phyloP scores from a whole-genome alignment of 2,888 invertebrate species.

The Glaucopsyche alexis region DNA sequence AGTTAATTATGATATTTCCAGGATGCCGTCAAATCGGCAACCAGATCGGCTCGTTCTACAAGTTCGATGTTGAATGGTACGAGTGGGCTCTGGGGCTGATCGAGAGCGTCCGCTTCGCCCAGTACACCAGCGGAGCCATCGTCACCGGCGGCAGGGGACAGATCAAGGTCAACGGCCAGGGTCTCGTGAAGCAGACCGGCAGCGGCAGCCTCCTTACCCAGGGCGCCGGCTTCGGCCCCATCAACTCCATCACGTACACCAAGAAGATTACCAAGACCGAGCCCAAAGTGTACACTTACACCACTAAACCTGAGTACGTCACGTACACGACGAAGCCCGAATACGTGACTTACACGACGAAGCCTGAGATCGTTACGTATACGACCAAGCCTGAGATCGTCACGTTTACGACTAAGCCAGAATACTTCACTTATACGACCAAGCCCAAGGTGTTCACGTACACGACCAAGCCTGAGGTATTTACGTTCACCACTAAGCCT shows the following conservation, averaged over 20 bases:
- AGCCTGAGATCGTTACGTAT: conserved; percentile 44
- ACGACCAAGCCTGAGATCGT: conserved; percentile 47
- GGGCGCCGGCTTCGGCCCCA: conserved; percentile 37
- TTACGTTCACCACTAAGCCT: conserved; percentile 54
- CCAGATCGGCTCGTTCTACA: conserved; percentile 80
- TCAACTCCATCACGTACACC: conserved; percentile 49
- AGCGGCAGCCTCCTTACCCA: conserved; percentile 39
- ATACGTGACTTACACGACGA: conserved; percentile 43
- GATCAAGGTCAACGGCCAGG: conserved; percentile 29
- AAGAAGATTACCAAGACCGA: conserved; percentile 66
- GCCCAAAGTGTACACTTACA: conserved; percentile 45
- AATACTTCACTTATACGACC: conserved; percentile 56
- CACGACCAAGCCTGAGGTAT: conserved; percentile 59
- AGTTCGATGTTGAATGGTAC: conserved; percentile 82
- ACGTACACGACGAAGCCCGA: conserved; percentile 56
- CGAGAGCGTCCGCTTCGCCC: conserved; percentile 62
- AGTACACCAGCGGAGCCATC: conserved; percentile 52
- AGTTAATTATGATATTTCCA: conserved; percentile 43
- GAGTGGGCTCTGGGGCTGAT: conserved; percentile 71
- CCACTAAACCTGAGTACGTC: conserved; percentile 44
- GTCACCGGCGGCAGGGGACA: conserved; percentile 44
- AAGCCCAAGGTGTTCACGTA: conserved; percentile 61
- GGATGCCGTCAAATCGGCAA: conserved; percentile 79
- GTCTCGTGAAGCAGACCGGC: conserved; percentile 35
- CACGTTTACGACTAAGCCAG: conserved; percentile 44